Evolutionary conservation across 1,140 invertebrate genomes (phyloP).

Genomic region (Coptotermes formosanus): DNA sequence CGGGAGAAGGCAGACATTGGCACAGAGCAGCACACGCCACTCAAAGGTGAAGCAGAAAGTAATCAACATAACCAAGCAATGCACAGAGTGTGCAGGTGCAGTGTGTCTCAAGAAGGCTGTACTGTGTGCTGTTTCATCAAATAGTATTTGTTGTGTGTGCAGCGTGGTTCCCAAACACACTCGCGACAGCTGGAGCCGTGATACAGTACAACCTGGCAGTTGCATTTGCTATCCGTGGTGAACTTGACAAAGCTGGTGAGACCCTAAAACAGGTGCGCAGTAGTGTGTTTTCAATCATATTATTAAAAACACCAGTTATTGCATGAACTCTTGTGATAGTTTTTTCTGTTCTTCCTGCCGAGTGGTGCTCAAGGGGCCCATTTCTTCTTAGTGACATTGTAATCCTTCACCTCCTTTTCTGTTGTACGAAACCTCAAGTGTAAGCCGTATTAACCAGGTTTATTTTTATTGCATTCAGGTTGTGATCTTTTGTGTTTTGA

Average conservation of each 20-base stretch:
- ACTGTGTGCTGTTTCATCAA: neutral
- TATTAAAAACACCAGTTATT: neutral
- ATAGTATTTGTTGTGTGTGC: conserved; percentile 14
- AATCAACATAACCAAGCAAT: neutral
- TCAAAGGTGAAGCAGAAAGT: conserved; percentile 18
- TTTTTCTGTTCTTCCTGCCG: neutral
- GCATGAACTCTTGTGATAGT: neutral
- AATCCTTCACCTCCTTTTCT: too few species aligned
- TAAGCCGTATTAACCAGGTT: too few species aligned
- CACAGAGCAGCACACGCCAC: conserved; percentile 17
- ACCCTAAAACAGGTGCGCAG: conserved; percentile 60
- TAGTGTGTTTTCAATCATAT: conserved; percentile 28
- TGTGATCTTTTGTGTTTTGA: too few species aligned
- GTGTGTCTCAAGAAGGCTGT: too few species aligned
- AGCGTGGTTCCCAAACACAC: conserved; percentile 68
- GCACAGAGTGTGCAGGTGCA: too few species aligned
- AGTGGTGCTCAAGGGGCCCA: too few species aligned
- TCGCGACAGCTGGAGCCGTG: conserved; percentile 64
- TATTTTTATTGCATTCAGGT: too few species aligned
- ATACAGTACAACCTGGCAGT: conserved; percentile 80
- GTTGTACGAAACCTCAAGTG: too few species aligned
- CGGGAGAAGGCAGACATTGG: conserved; percentile 18
- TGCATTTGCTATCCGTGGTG: conserved; percentile 71
- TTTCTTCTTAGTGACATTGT: too few species aligned
- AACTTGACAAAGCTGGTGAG: conserved; percentile 70